These are phyloP conservation scores for Ypsolopha scabrella DNA, from an alignment of 2,888 invertebrate genomes.

Conservation along the genomic window DNA sequence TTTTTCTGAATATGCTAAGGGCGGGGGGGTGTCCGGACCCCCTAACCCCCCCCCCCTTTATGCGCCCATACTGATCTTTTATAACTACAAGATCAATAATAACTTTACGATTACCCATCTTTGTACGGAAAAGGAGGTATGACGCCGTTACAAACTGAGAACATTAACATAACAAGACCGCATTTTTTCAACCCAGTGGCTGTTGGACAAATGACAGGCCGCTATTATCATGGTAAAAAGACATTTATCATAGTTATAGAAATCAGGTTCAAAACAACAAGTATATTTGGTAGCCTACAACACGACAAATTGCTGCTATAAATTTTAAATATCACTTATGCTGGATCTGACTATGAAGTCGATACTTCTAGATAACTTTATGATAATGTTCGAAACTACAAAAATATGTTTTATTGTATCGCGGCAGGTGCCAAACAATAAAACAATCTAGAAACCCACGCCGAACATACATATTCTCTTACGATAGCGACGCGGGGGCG, in stretches of 20 bases:
- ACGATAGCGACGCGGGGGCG: conserved; percentile 23
- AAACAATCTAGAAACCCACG: conserved; percentile 31
- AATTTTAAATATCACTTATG: conserved; percentile 11
- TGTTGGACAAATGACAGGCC: conserved; percentile 31
- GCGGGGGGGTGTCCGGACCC: too few species aligned
- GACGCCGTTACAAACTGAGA: conserved; percentile 27
- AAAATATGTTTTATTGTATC: conserved; percentile 11
- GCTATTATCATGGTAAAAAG: conserved; percentile 47
- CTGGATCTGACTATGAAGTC: background rate
- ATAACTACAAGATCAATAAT: background rate
- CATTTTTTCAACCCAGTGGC: conserved; percentile 23
- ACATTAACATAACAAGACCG: conserved; percentile 41
- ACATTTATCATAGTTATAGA: conserved; percentile 40
- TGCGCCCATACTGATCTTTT: too few species aligned
- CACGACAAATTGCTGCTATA: conserved; percentile 21
- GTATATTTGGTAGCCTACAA: conserved; percentile 20
- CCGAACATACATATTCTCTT: conserved; percentile 23
- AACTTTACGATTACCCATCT: background rate
- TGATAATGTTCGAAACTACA: conserved; percentile 18
- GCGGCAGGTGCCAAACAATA: conserved; percentile 27
- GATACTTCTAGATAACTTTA: conserved; percentile 26
- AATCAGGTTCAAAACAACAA: conserved; percentile 22
- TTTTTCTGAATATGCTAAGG: too few species aligned
- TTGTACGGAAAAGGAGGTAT: conserved; percentile 8
- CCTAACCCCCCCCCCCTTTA: too few species aligned